Evolutionary conservation across 2,113 vertebrate genomes (phyloP), one percentile per base, ranked within the genome.

Genomic region (Phylloscopus trochiloides): DNA sequence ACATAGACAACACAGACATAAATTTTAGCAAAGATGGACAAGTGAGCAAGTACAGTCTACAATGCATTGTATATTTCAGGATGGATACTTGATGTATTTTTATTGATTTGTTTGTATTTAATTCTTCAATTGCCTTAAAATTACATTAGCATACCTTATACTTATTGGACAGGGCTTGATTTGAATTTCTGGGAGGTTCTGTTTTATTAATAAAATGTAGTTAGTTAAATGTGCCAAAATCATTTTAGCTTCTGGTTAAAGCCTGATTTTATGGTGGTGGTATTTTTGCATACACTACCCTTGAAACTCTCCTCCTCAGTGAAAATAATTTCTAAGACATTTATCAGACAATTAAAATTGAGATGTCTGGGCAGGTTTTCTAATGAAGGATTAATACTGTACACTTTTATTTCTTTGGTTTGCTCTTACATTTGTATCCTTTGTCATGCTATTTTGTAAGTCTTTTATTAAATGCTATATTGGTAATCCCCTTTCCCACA

Each of bases 61-160:
- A 47, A 19, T 24, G 5, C 26, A 32, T 66, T 77, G 1, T 45
- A 2, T 40, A 57, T 70, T 74, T 90, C 62, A 21, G 45, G 32
- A 20, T 38, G 31, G 19, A 40, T 45, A 24, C 21, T 73, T 51
- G 9, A 55, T 32, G 25, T 58, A 9, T 32, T 58, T 78, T 57
- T 25, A 48, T 79, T 48, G 4, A 51, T 62, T 82, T 74, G 6
- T 73, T 74, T 62, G 2, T 48, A 52, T 51, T 93, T 90, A 47
- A n/a, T 83, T 72, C 11, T 88, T 85, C n/a, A 29, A 22, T 54
- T 86, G 20, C 19, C 38, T 79, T 93, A 71, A 76, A 92, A 57
- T 57, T 51, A 61, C 6, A 17, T 52, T 79, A 66, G 4, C 6
- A 7, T 67, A 22, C 5, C 4, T 61, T 93, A 66, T 43, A 29